Evolutionary conservation across 1,140 invertebrate genomes (phyloP).

Genomic region (Dreissena rostriformis): DNA sequence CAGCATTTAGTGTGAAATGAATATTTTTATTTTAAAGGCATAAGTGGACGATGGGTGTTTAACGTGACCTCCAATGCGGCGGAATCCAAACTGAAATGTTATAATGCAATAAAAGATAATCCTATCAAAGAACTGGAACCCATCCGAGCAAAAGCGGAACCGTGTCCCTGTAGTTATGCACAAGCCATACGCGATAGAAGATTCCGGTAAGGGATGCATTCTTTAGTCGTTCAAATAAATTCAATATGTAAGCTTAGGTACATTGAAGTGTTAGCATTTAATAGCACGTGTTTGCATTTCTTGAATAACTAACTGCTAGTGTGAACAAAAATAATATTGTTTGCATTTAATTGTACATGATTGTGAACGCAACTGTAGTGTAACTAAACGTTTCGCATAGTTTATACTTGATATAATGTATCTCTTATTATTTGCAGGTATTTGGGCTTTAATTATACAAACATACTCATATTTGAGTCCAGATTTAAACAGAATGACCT

Average conservation of each 20-base stretch:
- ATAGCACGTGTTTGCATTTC: too few species aligned
- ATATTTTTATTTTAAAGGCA: neutral
- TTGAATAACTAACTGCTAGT: too few species aligned
- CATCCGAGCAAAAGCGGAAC: neutral
- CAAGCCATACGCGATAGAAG: conserved; percentile 2
- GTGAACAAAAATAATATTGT: too few species aligned
- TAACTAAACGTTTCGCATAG: too few species aligned
- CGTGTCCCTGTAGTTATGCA: conserved; percentile 8
- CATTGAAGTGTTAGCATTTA: too few species aligned
- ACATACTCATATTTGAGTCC: neutral
- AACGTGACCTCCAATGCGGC: conserved; percentile 6
- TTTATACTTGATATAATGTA: too few species aligned
- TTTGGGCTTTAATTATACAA: too few species aligned
- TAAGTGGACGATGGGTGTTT: conserved; percentile 21
- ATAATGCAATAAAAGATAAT: neutral
- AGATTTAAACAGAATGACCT: neutral
- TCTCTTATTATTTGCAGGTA: neutral
- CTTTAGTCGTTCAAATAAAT: too few species aligned
- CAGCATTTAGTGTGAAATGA: too few species aligned
- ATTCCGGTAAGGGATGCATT: neutral
- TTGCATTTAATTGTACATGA: too few species aligned
- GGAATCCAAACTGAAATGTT: neutral
- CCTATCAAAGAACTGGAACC: neutral
- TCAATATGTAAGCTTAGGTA: too few species aligned
- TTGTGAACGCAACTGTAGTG: too few species aligned